Evolutionary conservation across 2,888 invertebrate species (phyloP).

Genomic region (Nomada ferruginata): DNA sequence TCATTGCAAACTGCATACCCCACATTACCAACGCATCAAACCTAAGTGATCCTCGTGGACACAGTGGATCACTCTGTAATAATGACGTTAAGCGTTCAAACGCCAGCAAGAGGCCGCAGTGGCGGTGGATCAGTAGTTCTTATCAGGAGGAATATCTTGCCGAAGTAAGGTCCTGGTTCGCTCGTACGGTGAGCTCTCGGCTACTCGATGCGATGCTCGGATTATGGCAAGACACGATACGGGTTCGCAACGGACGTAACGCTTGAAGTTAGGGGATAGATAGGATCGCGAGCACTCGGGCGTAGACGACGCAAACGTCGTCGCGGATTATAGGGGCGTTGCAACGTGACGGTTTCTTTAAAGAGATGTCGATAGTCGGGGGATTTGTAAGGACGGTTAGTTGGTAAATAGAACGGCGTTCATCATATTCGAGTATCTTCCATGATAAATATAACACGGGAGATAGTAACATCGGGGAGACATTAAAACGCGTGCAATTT

Average conservation of each 20-base stretch:
- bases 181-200: slow-evolving; percentile 35
- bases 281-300: slow-evolving; percentile 68
- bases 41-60: neutral
- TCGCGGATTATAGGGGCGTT: slow-evolving; percentile 51
- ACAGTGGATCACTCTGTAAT: slow-evolving; percentile 9
- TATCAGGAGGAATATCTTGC: slow-evolving; percentile 59
- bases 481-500: too few species aligned
- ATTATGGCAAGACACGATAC: slow-evolving; percentile 56
- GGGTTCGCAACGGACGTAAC: slow-evolving; percentile 59
- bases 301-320: slow-evolving; percentile 52
- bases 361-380: slow-evolving; percentile 38
- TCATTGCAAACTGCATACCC: neutral
- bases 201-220: slow-evolving; percentile 53
- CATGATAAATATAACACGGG: too few species aligned
- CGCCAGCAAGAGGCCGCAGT: slow-evolving; percentile 17
- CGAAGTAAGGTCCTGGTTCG: slow-evolving; percentile 25
- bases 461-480: too few species aligned
- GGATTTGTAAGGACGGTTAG: neutral
- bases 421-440: too few species aligned
- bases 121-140: slow-evolving; percentile 30
- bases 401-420: too few species aligned
- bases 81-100: slow-evolving; percentile 16
- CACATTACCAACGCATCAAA: slow-evolving; percentile 4
- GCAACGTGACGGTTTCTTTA: slow-evolving; percentile 36
- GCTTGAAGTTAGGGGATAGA: slow-evolving; percentile 63